Conservation (phyloP, 2,797 vertebrate genomes). For the Hippopotamyrus pictus region DNA sequence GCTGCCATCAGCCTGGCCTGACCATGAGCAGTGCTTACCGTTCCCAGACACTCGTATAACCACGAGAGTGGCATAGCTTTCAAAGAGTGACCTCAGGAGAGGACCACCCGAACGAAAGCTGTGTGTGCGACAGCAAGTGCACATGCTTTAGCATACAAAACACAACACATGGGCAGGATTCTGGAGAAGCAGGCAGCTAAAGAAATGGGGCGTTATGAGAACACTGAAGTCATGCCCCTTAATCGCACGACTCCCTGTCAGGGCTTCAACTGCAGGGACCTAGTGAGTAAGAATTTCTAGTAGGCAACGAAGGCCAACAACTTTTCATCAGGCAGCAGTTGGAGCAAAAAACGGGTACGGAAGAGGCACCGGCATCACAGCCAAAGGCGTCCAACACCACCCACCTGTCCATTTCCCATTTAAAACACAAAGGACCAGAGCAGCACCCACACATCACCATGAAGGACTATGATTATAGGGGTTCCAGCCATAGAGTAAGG, state of each 20-base stretch:
- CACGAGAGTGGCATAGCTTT: neutral
- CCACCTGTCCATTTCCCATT: neutral
- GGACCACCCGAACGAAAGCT: neutral
- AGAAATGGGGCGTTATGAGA: neutral
- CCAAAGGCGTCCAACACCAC: neutral
- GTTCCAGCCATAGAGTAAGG: neutral
- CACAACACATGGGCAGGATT: neutral
- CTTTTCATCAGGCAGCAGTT: neutral
- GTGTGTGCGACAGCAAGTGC: neutral
- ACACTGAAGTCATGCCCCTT: neutral
- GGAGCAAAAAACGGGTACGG: neutral
- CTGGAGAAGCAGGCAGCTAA: neutral
- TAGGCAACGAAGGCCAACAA: neutral
- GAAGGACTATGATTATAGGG: neutral
- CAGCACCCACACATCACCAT: no score
- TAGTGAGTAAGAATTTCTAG: neutral
- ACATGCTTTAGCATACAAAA: neutral
- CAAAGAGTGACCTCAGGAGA: neutral
- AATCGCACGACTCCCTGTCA: neutral
- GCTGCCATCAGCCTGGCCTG: neutral
- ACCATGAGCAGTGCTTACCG: constrained; percentile 5
- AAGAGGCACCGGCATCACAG: neutral
- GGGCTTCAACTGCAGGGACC: neutral
- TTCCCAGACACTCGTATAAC: neutral
- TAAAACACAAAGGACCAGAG: neutral